A percentile compares a stretch with the other conserved stretches of the same genome.
Conservation (phyloP, 2,797 vertebrate species). For the Phrynocephalus guinanensis region DNA sequence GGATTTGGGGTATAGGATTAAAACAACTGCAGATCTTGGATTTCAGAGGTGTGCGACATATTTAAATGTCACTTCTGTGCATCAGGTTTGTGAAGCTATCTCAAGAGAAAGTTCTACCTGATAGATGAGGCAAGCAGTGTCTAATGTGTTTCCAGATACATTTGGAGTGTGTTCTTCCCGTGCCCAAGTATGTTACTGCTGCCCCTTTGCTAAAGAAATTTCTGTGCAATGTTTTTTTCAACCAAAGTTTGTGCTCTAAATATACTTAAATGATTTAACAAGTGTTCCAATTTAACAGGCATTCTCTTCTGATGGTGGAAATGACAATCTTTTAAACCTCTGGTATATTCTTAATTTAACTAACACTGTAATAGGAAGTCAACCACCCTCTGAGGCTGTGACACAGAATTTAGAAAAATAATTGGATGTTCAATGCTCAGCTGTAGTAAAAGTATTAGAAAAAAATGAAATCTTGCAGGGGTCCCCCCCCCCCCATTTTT, state of each 20-base stretch:
- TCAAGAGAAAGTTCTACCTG: not conserved
- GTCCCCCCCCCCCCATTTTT: not conserved
- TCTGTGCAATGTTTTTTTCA: not conserved
- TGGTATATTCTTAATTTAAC: constrained; percentile 6
- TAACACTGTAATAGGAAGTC: constrained; percentile 26
- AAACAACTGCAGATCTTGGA: not conserved
- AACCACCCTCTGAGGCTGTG: constrained; percentile 21
- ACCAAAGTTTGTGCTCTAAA: not conserved
- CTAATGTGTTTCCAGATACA: not conserved
- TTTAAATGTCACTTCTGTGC: not conserved
- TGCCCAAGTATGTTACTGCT: not conserved
- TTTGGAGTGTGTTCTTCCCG: not conserved
- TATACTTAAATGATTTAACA: constrained; percentile 16
- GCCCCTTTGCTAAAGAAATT: not conserved
- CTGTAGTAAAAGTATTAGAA: not conserved
- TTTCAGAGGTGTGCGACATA: not conserved
- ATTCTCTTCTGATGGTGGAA: not conserved
- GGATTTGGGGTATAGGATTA: not conserved
- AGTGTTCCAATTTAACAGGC: constrained; percentile 6
- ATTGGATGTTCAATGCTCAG: constrained; percentile 17
- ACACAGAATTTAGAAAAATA: constrained; percentile 5
- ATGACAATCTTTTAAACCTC: constrained; percentile 22
- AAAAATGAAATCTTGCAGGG: constrained; percentile 5
- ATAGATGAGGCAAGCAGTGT: not conserved
- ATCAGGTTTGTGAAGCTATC: not conserved